Conservation (phyloP, 2,113 vertebrate species). For the Takifugu flavidus region DNA sequence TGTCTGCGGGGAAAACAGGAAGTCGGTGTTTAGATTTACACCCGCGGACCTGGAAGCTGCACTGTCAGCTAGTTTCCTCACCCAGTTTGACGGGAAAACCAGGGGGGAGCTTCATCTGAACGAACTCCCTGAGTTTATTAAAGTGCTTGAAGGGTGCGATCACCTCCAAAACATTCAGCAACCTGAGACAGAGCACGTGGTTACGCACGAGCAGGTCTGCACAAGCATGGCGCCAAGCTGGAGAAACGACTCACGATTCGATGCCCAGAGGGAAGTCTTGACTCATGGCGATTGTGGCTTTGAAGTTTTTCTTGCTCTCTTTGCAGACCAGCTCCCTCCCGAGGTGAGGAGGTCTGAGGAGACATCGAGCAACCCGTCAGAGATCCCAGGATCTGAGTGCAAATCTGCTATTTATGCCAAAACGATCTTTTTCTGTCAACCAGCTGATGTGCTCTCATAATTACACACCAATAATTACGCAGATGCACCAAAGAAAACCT, state of each 20-base stretch:
- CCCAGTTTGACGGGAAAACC: slow-evolving; percentile 98
- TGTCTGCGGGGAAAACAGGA: slow-evolving; percentile 74
- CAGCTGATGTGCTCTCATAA: no score
- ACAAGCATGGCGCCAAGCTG: no score
- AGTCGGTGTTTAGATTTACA: neutral
- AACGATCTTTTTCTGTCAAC: neutral
- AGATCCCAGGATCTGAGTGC: neutral
- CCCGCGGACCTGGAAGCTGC: no score
- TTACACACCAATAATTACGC: no score
- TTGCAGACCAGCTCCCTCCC: slow-evolving; percentile 96
- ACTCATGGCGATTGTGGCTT: slow-evolving; percentile 99
- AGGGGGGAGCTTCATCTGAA: slow-evolving; percentile 99
- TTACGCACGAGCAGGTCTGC: neutral
- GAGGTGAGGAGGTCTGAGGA: slow-evolving; percentile 88
- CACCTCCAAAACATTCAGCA: slow-evolving; percentile 98
- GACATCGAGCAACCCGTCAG: slow-evolving; percentile 8
- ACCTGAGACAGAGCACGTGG: slow-evolving; percentile 67
- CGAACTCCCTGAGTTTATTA: slow-evolving; percentile 99
- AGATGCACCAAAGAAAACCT: no score
- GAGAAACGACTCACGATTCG: slow-evolving; percentile 84
- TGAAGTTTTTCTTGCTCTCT: slow-evolving; percentile 98
- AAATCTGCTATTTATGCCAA: neutral
- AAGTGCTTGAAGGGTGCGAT: slow-evolving; percentile 99
- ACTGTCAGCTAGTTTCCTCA: slow-evolving; percentile 59
- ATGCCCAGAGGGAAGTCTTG: slow-evolving; percentile 96